Evolutionary conservation across 2,113 vertebrate species (phyloP), one percentile per base, ranked within the genome.

Genomic region (Etheostoma cragini): DNA sequence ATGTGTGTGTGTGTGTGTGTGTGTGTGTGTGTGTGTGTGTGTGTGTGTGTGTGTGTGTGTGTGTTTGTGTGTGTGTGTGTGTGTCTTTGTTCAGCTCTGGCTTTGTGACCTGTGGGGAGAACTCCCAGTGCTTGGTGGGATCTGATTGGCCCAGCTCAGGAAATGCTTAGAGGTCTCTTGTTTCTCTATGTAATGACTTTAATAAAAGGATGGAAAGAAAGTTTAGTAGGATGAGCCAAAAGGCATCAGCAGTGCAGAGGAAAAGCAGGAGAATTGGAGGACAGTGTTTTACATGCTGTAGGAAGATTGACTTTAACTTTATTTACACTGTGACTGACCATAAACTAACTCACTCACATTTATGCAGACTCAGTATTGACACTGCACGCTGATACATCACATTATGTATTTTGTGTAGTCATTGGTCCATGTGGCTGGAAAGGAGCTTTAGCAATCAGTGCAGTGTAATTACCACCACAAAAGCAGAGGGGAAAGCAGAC

Each of bases 41-140:
- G 46, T 47, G 46, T 47, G 46, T 47, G 19, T 75, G 64, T 60
- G 45, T 81, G 73, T 63, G 60, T 82, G 76, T 72, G 33, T 65
- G 75, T 46, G 42, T 38, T 47, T 83, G 67, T 61, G 50, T 46
- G 42, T 52, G 38, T 63, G 49, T 77, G 61, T 47, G 52, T 64
- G 53, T 57, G 80, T 72, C 7, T 84, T 76, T 80, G 78, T 80
- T 72, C 77, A 45, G 56, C 66, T 76, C 45, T 75, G 47, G 78
- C 30, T 87, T 57, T 73, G 81, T 64, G 79, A 80, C 82, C 86
- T 53, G 60, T 72, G 80, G 58, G 70, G 84, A 89, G 83, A 77
- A 84, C 76, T 70, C 84, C 80, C 82, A 84, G 78, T 19, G 56
- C 67, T 66, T 24, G 42, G 57, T 58, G 61, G 62, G 76, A 68